Evolutionary conservation across 2,888 invertebrate genomes (phyloP).

Genomic region (Antitype chi): DNA sequence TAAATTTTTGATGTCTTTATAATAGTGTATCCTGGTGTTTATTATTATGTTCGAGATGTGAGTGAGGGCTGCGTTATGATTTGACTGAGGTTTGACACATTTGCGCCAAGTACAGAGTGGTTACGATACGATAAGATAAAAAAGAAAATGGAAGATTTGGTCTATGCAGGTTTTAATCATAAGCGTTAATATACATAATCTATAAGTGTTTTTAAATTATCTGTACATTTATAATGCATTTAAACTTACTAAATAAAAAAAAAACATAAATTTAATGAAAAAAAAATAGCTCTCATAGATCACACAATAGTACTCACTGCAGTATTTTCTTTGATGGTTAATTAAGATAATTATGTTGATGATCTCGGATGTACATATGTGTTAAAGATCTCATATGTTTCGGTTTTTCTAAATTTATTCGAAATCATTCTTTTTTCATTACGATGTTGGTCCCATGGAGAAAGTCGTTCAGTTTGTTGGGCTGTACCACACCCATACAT

Average conservation of each 20-base stretch:
- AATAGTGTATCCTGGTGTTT: conserved; percentile 19
- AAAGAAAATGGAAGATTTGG: conserved; percentile 1
- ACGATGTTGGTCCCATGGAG: too few relatives aligned
- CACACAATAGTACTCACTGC: neutral
- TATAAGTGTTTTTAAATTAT: conserved; percentile 1
- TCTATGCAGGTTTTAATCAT: conserved; percentile 40
- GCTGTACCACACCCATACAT: too few relatives aligned
- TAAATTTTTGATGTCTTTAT: conserved; percentile 16
- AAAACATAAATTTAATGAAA: neutral
- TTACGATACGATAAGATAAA: neutral
- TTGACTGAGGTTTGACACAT: conserved; percentile 4
- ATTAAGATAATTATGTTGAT: neutral
- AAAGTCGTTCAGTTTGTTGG: too few relatives aligned
- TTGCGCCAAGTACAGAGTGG: conserved; percentile 20
- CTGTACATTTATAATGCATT: conserved; percentile 10
- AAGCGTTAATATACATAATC: conserved; percentile 22
- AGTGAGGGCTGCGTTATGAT: conserved; percentile 1
- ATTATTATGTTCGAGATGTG: neutral
- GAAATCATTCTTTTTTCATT: too few relatives aligned
- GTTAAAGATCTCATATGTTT: neutral
- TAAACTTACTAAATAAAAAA: neutral
- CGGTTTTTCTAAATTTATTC: neutral
- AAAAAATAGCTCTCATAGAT: neutral
- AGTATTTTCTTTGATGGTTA: neutral
- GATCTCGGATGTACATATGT: neutral